Evolutionary conservation across 2,888 invertebrate genomes (phyloP), one percentile per base, ranked within the genome.

Genomic region (Glomeris marginata): DNA sequence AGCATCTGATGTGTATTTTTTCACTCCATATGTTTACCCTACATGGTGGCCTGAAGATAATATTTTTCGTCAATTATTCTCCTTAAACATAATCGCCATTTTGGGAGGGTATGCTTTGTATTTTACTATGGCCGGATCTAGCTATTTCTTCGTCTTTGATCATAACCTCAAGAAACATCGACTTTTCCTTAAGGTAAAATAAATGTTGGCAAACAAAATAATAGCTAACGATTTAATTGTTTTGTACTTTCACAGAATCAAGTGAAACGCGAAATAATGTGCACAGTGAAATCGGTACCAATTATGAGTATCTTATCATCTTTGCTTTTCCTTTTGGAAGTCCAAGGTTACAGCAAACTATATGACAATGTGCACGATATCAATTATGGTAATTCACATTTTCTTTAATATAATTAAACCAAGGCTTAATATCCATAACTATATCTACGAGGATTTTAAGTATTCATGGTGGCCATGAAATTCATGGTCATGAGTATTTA

Each of bases 91-190:
- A 10, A 21, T 49, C 16, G 36, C 38, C 10, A 22, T n/a, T 2
- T 11, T 49, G 1, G 44, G 44, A 21, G 49, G 37, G 15, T 44
- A 18, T 11, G 20, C 44, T 5, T 36, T 37, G 15, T 49, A 49
- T 37, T 44, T 49, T 20, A n/a, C 42, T 8, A 34, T 38, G 16
- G 49, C 49, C n/a, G 22, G 42, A 22, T 13, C 44, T 11, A 36
- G 37, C 20, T 49, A 34, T 36, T 49, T 36, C n/a, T 49, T 36
- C 22, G 16, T 49, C 8, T 49, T 21, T 33, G 49, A 49, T 44
- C 49, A 49, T 21, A 6, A 34, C 16, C 22, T 44, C 43, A 41
- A 44, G 37, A 49, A 49, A 36, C 49, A 49, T 44, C 49, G 43
- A 8, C 16, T 18, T 28, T 44, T 43, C 34, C 44, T 49, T 36